These are phyloP conservation scores for Nomada fabriciana DNA, from an alignment of 2,888 invertebrate species.

Conservation along the genomic window DNA sequence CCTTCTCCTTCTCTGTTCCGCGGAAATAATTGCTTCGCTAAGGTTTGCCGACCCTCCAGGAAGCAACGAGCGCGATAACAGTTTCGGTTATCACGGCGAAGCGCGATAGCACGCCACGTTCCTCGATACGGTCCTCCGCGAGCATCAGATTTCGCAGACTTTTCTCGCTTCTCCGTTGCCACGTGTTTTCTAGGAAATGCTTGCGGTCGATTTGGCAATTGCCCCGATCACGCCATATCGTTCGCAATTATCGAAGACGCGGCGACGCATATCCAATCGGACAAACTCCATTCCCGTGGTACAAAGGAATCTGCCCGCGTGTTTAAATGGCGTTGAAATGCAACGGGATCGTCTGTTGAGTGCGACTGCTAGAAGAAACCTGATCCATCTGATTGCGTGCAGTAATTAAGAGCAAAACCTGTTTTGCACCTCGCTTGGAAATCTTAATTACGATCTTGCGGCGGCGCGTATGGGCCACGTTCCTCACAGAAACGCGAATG, in stretches of 20 bases:
- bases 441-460: constrained; percentile 44
- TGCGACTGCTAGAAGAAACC: neutral
- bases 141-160: constrained; percentile 45
- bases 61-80: constrained; percentile 60
- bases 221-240: no score
- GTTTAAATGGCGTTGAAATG: neutral
- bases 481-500: neutral
- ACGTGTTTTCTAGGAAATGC: constrained; percentile 25
- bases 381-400: constrained; percentile 28
- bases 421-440: constrained; percentile 24
- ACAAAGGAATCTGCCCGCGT: no score
- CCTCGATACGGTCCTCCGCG: constrained; percentile 25
- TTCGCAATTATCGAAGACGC: no score
- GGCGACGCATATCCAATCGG: no score
- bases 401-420: constrained; percentile 39
- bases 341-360: constrained; percentile 16
- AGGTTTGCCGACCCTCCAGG: constrained; percentile 46
- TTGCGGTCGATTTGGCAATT: no score
- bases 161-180: constrained; percentile 21
- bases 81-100: constrained; percentile 61
- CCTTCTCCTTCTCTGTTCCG: constrained; percentile 23
- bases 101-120: constrained; percentile 54
- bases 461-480: neutral
- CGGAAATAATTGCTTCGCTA: constrained; percentile 48
- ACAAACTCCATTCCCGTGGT: no score